Evolutionary conservation across 2,113 vertebrate species (phyloP).

Genomic region (Brachirus orientalis): DNA sequence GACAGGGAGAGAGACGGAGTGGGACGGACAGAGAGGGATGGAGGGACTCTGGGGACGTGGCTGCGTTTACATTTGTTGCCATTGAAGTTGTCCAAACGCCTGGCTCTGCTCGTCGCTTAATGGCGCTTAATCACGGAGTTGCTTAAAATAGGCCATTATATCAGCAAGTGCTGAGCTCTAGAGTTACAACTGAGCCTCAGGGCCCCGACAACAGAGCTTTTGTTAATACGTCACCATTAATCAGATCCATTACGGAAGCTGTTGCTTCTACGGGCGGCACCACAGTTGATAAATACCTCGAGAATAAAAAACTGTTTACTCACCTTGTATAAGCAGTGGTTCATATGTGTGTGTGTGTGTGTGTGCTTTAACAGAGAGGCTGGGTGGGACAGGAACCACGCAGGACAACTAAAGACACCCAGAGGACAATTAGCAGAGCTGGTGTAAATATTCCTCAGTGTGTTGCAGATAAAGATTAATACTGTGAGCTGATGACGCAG

Average conservation of each 20-base stretch:
- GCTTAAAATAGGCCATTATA: slow-evolving; percentile 80
- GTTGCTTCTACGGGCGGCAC: slow-evolving; percentile 50
- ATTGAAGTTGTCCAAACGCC: slow-evolving; percentile 75
- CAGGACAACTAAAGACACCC: slow-evolving; percentile 78
- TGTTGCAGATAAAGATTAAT: slow-evolving; percentile 65
- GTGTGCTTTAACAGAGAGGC: slow-evolving; percentile 44
- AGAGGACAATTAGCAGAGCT: slow-evolving; percentile 72
- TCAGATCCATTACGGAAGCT: slow-evolving; percentile 79
- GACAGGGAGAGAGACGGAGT: slow-evolving; percentile 37
- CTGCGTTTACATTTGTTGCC: slow-evolving; percentile 72
- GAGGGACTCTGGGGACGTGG: slow-evolving; percentile 67
- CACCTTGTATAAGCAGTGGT: slow-evolving; percentile 74
- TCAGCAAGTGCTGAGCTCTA: slow-evolving; percentile 64
- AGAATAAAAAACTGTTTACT: slow-evolving; percentile 80
- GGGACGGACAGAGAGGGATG: slow-evolving; percentile 64
- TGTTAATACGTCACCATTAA: slow-evolving; percentile 84
- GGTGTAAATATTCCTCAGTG: slow-evolving; percentile 43
- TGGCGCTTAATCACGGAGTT: slow-evolving; percentile 80
- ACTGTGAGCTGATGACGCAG: slow-evolving; percentile 25
- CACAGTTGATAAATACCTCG: slow-evolving; percentile 76
- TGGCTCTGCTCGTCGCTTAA: slow-evolving; percentile 72
- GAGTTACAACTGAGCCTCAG: slow-evolving; percentile 70
- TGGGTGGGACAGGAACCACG: slow-evolving; percentile 81
- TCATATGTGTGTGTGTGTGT: slow-evolving; percentile 40
- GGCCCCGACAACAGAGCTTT: slow-evolving; percentile 76